Base-by-base conservation (phyloP, 2,888 invertebrate genomes). In the Archips crataeganus region DNA sequence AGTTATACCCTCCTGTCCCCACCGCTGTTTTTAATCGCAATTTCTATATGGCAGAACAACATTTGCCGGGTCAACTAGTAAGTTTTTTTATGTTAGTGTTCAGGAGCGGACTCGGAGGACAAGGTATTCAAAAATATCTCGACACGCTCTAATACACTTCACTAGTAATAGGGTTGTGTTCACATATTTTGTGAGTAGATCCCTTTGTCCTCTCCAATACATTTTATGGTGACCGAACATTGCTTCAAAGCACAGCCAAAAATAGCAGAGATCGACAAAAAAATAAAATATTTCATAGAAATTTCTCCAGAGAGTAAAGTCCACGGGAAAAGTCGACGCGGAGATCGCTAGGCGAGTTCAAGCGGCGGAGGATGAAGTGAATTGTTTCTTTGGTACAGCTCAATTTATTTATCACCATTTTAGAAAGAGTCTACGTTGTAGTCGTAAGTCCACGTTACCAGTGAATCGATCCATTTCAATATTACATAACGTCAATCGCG, bases 231-330 rank as follows among this genome's bases (percentile, higher is more conserved):
- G 57, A 32, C 23, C 57, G 57, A 13, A 11, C 57, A 57, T 8
- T 6, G 57, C 32, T 57, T 57, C 57, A 23, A 57, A 54, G 54
- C 23, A 32, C 57, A 11, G 57, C 57, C 57, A 57, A 54, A 54
- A 54, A 57, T 57, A 57, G 57, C 57, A 57, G 23, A 10, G 9
- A 4, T 32, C 32, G 11, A 11, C 3, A 5, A 11, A 10, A 57
- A 6, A 8, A 54, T 9, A 23, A 57, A 54, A 54, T 54, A 23
- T 54, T 49, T 3, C 13, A 15, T 2, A 6, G 54, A 15, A 23
- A 54, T 8, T 49, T 49, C n/a, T n/a, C n/a, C n/a, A 49, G 3
- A 49, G n/a, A 49, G 13, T n/a, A n/a, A 49, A 9, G 9, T 23
- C 9, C 13, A 54, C 2, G 23, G 8, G 54, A 15, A 54, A 15